Conservation (phyloP, 1,140 invertebrate genomes). For the Drosophila insularis region DNA sequence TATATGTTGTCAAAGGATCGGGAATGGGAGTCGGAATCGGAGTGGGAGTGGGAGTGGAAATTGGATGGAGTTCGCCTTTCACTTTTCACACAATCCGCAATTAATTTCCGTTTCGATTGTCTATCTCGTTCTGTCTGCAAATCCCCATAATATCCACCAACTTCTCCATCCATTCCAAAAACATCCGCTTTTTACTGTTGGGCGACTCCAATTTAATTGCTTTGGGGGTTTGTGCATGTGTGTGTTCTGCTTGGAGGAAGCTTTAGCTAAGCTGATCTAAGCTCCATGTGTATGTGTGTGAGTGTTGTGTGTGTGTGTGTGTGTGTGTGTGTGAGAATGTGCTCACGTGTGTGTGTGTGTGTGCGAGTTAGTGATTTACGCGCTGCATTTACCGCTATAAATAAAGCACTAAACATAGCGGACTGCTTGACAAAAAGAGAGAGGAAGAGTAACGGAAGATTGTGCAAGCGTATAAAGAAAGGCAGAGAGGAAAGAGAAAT, state of each 20-base stretch:
- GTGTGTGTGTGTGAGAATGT: slow-evolving; percentile 13
- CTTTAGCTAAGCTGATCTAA: slow-evolving; percentile 31
- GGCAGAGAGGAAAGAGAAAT: not conserved
- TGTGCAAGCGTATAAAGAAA: too few relatives aligned
- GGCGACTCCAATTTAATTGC: slow-evolving; percentile 62
- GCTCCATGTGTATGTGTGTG: not conserved
- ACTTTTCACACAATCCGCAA: slow-evolving; percentile 68
- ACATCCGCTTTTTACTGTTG: not conserved
- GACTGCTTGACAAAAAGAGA: not conserved
- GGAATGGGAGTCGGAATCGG: not conserved
- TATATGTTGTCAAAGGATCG: slow-evolving; percentile 14
- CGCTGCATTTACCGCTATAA: slow-evolving; percentile 61
- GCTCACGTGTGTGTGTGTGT: slow-evolving; percentile 5
- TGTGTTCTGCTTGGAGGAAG: slow-evolving; percentile 13
- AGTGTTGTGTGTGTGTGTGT: not conserved
- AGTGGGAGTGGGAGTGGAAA: not conserved
- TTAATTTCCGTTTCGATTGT: slow-evolving; percentile 78
- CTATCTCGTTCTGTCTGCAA: slow-evolving; percentile 48
- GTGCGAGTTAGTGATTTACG: slow-evolving; percentile 42
- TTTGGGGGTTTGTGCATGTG: slow-evolving; percentile 34
- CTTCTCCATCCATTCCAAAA: not conserved
- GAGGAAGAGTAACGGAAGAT: not conserved
- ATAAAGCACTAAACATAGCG: slow-evolving; percentile 58
- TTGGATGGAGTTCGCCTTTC: slow-evolving; percentile 42
- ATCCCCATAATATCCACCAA: slow-evolving; percentile 3